phyloP scores from a whole-genome alignment of 2,797 vertebrate genomes.

The Emys orbicularis region DNA sequence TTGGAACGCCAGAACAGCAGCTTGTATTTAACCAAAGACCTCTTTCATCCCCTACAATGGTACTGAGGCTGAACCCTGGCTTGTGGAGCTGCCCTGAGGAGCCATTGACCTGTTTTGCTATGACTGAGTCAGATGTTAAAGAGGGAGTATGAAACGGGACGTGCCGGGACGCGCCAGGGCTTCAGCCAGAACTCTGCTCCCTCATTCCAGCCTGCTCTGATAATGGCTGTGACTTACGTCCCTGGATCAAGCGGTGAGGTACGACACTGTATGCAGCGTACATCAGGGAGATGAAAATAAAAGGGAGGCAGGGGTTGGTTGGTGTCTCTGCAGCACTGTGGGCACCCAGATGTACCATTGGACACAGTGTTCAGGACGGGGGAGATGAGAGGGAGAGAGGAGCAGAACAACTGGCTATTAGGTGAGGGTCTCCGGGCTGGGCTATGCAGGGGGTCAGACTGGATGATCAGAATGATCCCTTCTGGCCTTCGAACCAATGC shows the following conservation, averaged over 20 bases:
- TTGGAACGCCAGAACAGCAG: background rate
- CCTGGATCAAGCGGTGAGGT: background rate
- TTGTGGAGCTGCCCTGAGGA: background rate
- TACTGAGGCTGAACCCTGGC: background rate
- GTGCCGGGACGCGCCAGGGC: background rate
- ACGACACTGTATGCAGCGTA: background rate
- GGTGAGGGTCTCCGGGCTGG: background rate
- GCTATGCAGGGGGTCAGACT: background rate
- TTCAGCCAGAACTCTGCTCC: background rate
- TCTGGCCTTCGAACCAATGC: background rate
- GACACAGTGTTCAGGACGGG: background rate
- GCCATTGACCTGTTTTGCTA: background rate
- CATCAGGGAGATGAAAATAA: background rate
- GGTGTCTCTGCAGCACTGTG: background rate
- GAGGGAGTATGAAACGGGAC: background rate
- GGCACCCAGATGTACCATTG: background rate
- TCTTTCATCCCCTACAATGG: background rate
- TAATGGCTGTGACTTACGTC: background rate
- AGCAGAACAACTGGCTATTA: background rate
- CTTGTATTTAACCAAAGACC: background rate
- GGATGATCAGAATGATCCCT: background rate
- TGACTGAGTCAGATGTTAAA: background rate
- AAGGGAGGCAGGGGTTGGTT: background rate
- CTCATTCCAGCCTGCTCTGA: background rate
- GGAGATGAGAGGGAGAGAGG: background rate